These are phyloP conservation scores for Cephus cinctus DNA, from an alignment of 1,140 invertebrate genomes.

Conservation along the genomic window DNA sequence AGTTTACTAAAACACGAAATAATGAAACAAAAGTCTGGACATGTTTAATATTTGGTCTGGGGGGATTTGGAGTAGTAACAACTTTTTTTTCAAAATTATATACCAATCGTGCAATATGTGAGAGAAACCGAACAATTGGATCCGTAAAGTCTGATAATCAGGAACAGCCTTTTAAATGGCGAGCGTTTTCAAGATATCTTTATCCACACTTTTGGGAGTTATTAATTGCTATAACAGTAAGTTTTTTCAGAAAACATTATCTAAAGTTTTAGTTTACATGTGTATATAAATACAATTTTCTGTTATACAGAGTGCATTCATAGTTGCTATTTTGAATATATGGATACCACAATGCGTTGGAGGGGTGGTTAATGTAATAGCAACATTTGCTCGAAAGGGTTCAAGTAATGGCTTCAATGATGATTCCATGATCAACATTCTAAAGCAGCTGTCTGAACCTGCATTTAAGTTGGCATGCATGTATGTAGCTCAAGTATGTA, in stretches of 20 bases:
- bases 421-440: constrained; percentile 46
- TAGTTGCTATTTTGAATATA: constrained; percentile 80
- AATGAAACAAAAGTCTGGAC: too few species aligned
- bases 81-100: constrained; percentile 15
- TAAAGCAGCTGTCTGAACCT: constrained; percentile 66
- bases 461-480: constrained; percentile 65
- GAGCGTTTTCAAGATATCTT: constrained; percentile 64
- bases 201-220: constrained; percentile 60
- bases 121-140: constrained; percentile 6
- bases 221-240: constrained; percentile 59
- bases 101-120: constrained; percentile 9
- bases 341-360: constrained; percentile 77
- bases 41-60: constrained; percentile 19
- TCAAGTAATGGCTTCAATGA: constrained; percentile 36
- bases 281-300: constrained; percentile 14
- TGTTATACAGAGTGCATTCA: constrained; percentile 69
- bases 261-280: constrained; percentile 6
- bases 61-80: constrained; percentile 18
- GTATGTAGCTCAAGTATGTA: constrained; percentile 69
- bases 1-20: too few species aligned
- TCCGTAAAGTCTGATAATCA: constrained; percentile 6
- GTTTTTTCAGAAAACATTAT: constrained; percentile 24
- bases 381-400: constrained; percentile 51
- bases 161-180: constrained; percentile 57
- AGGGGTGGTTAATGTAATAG: constrained; percentile 74